These are phyloP conservation scores for Lingula anatina DNA, from an alignment of 2,888 invertebrate genomes.

Conservation along the genomic window DNA sequence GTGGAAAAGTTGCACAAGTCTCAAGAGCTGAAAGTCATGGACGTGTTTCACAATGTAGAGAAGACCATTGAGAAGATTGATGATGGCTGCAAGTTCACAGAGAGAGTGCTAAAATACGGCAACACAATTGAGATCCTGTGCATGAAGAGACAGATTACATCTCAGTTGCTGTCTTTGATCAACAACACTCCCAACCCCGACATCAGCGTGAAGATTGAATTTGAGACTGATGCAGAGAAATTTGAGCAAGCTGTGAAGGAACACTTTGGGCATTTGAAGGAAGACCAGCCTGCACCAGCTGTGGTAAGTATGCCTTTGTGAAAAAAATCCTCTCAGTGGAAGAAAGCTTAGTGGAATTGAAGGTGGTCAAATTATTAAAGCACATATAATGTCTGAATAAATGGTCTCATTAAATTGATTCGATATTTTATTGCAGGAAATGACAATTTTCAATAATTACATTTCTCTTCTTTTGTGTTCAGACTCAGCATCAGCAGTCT, in stretches of 20 bases:
- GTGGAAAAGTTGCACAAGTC: slow-evolving; percentile 63
- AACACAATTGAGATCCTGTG: slow-evolving; percentile 65
- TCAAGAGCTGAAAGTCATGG: slow-evolving; percentile 85
- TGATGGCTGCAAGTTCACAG: slow-evolving; percentile 80
- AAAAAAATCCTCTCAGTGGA: too few species aligned
- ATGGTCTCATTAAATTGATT: too few species aligned
- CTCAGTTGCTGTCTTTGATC: slow-evolving; percentile 72
- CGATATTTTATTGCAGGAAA: background rate
- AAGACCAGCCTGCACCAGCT: slow-evolving; percentile 22
- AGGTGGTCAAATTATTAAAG: too few species aligned
- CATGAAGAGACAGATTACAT: slow-evolving; percentile 72
- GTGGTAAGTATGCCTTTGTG: too few species aligned
- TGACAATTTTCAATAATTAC: background rate
- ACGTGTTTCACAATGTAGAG: slow-evolving; percentile 71
- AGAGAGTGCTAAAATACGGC: slow-evolving; percentile 74
- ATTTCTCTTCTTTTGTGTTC: slow-evolving; percentile 5
- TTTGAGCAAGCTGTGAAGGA: slow-evolving; percentile 67
- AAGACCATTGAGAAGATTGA: slow-evolving; percentile 80
- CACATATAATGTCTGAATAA: too few species aligned
- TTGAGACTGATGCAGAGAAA: slow-evolving; percentile 72
- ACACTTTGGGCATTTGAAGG: slow-evolving; percentile 40
- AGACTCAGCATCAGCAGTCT: too few species aligned
- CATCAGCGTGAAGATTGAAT: slow-evolving; percentile 65
- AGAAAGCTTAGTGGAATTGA: too few species aligned
- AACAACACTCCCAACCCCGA: slow-evolving; percentile 78